These are phyloP conservation scores for Oxyura jamaicensis DNA, from an alignment of 2,113 vertebrate species.

Conservation along the genomic window DNA sequence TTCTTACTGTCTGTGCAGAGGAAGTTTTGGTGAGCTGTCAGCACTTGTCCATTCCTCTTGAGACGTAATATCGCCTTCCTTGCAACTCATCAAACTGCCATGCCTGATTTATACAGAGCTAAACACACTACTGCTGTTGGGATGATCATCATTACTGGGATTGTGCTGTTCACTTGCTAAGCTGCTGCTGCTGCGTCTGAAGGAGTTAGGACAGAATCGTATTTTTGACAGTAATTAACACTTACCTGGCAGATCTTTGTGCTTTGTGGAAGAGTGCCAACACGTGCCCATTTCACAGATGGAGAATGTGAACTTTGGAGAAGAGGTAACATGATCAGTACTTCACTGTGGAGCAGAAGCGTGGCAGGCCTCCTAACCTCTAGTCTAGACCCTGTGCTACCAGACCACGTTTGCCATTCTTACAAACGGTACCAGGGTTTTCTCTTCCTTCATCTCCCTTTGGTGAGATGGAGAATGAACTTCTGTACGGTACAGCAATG, in stretches of 20 bases:
- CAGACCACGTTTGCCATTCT: neutral
- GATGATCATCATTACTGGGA: neutral
- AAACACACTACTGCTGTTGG: slow-evolving; percentile 37
- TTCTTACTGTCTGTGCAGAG: slow-evolving; percentile 38
- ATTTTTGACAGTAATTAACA: slow-evolving; percentile 54
- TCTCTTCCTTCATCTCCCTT: neutral
- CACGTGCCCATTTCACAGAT: neutral
- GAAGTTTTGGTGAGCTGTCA: slow-evolving; percentile 64
- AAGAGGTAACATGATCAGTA: neutral
- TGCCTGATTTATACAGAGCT: slow-evolving; percentile 53
- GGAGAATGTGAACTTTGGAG: neutral
- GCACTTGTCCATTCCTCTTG: slow-evolving; percentile 57
- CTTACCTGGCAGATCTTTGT: neutral
- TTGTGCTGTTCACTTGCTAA: slow-evolving; percentile 9
- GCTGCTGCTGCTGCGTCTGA: neutral
- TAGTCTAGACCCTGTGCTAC: neutral
- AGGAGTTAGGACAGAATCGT: neutral
- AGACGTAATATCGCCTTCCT: slow-evolving; percentile 29
- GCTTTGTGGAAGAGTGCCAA: neutral
- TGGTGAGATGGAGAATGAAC: neutral
- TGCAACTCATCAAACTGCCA: slow-evolving; percentile 54
- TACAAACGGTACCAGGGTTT: neutral
- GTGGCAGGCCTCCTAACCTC: fast-evolving
- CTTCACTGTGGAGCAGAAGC: neutral
- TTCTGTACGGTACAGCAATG: fast-evolving